phyloP scores from a whole-genome alignment of 2,113 vertebrate genomes.

The Pomatostomus ruficeps region DNA sequence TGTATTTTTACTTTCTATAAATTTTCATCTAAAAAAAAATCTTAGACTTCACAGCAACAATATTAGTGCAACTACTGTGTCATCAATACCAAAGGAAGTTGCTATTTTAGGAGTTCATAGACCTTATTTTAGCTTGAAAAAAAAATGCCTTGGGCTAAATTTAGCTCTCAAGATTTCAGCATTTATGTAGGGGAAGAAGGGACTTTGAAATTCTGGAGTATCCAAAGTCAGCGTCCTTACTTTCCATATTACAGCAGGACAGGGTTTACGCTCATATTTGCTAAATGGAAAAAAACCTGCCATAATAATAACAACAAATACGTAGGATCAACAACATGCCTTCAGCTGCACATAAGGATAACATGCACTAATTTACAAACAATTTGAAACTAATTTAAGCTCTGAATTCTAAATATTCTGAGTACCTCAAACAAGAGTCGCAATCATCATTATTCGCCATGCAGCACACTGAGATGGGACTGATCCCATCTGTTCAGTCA shows the following conservation, averaged over 20 bases:
- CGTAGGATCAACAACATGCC: not conserved
- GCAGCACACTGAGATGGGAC: not conserved
- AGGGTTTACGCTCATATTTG: not conserved
- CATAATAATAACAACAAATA: not conserved
- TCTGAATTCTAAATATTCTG: not conserved
- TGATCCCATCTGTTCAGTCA: conserved; percentile 14
- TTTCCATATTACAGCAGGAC: not conserved
- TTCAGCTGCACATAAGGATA: not conserved
- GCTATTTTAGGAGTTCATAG: not conserved
- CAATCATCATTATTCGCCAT: conserved; percentile 9
- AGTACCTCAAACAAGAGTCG: not conserved
- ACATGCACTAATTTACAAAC: not conserved
- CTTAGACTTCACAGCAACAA: not conserved
- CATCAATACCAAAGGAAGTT: not conserved
- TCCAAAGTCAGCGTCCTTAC: not conserved
- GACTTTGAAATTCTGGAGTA: not conserved
- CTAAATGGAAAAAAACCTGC: not conserved
- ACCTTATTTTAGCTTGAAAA: not conserved
- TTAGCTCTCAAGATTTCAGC: not conserved
- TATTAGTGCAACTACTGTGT: not conserved
- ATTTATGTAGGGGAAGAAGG: not conserved
- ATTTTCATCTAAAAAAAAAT: not conserved
- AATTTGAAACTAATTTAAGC: not conserved
- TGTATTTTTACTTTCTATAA: not conserved
- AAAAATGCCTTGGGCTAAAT: not conserved